Conservation (phyloP, 2,888 invertebrate genomes). For the Calameuta filiformis region DNA sequence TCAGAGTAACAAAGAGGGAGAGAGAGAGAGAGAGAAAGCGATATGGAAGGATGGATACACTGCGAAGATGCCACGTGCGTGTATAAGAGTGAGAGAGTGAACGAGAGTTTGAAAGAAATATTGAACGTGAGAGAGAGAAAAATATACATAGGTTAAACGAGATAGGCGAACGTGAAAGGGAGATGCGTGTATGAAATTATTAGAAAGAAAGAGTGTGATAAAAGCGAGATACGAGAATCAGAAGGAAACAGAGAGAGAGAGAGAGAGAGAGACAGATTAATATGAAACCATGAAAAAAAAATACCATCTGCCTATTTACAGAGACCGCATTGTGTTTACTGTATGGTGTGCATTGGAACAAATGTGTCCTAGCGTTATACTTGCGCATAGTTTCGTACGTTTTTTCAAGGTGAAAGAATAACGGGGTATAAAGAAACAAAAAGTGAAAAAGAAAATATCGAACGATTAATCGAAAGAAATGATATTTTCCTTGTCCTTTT, state of each 20-base stretch:
- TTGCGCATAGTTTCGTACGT: not conserved
- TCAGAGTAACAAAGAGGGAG: slow-evolving; percentile 13
- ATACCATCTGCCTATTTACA: slow-evolving; percentile 50
- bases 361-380: not conserved
- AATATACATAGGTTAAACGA: slow-evolving; percentile 17
- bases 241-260: slow-evolving; percentile 5
- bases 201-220: not conserved
- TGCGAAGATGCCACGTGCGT: not conserved
- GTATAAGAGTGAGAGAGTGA: slow-evolving; percentile 28
- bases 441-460: not conserved
- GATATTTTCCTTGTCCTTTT: not conserved
- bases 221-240: not conserved
- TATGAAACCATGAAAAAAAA: slow-evolving; percentile 24
- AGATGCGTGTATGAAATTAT: not conserved
- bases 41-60: slow-evolving; percentile 10
- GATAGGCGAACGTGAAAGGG: not conserved
- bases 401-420: not conserved
- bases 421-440: not conserved
- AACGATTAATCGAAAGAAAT: not conserved
- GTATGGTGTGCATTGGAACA: not conserved
- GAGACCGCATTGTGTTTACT: not conserved
- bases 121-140: slow-evolving; percentile 21
- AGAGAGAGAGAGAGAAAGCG: slow-evolving; percentile 25
- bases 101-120: slow-evolving; percentile 31
- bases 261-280: slow-evolving; percentile 2